Base-by-base conservation (phyloP, 2,113 vertebrate species). In the Pristiophorus japonicus region DNA sequence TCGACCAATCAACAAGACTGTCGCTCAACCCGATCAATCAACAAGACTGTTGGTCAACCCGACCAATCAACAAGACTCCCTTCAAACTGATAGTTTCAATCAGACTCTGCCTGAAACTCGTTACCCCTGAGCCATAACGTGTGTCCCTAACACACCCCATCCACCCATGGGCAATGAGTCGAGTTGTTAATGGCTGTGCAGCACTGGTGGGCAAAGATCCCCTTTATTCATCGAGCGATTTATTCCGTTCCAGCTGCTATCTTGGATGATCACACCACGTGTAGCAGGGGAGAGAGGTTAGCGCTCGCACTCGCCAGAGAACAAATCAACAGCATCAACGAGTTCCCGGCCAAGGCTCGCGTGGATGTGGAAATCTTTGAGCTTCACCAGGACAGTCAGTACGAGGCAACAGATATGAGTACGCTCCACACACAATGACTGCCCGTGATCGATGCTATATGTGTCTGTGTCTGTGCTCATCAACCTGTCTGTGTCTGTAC, bases 381-480 rank as follows among this genome's bases (percentile, higher is more conserved):
- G 96, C 97, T 99, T 96, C 98, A 97, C 96, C 98, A 97, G 96
- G 98, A 99, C 97, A 99, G 98, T 96, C 98, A 99, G 97, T 99
- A 98, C 96, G 98, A 98, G 96, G 98, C 98, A 96, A 99, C 98
- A 1, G 98, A 99, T 96, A 99, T 98, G 96, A 98, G 98, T 99
- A 97, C 98, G 98, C 97, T 59, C 45, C 67, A 27, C 67, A 30
- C 24, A 30, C 6, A 1, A n/a, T 27, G 34, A 78, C 87, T 38
- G 95, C 75, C 47, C 51, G 94, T 96, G 42, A 51, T n/a, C 81
- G 1, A 11, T 0, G 3, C 47, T 59, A 47, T 22, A 11, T 93
- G 63, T 55, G 11, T 55, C 45, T 55, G 63, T 34, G n/a, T n/a
- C n/a, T n/a, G n/a, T n/a, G 14, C 11, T 20, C 0, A 16, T 38